Base-by-base conservation (phyloP, 2,113 vertebrate genomes). In the Notothenia rossii region DNA sequence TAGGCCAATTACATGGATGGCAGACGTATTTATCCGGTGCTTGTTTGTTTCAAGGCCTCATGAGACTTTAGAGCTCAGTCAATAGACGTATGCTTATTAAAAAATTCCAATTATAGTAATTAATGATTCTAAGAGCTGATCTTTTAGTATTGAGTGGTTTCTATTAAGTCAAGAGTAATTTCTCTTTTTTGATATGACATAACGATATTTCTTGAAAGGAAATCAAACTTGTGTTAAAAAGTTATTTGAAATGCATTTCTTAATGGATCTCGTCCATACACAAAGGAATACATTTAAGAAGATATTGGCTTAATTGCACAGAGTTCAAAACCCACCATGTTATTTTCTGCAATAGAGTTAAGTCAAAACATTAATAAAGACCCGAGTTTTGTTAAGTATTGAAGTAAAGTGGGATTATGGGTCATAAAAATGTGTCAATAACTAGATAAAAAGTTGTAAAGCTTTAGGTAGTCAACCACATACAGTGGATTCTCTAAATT, bases 21-120 rank as follows among this genome's bases (percentile, higher is more conserved):
- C 73, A 54, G 72, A 54, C 65, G 79, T 88, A 70, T 87, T 84
- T 78, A 80, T 80, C 63, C 69, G 29, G 4, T 33, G 69, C 63
- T 67, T 81, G 53, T 87, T 84, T 83, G 79, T 75, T 85, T 81
- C 25, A 53, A 56, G 53, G 56, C 50, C 69, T 79, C 49, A 50
- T 61, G 66, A 76, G 61, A 75, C 63, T 51, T 75, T 55, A 75
- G 43, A 77, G 58, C 64, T 83, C 51, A 72, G 12, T 49, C 25
- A 79, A 66, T 40, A 20, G 7, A 82, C 51, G 66, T 72, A 83
- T 77, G 51, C 81, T 65, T 66, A 87, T 76, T 69, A 56, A 71
- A 86, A 64, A 85, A 75, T 71, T 66, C 65, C 4, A 56, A 61
- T 80, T 67, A 66, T 7, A 25, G 0, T 62, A 7, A 69, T 75